phyloP scores from a whole-genome alignment of 2,888 invertebrate genomes.

The Chydorus sphaericus region DNA sequence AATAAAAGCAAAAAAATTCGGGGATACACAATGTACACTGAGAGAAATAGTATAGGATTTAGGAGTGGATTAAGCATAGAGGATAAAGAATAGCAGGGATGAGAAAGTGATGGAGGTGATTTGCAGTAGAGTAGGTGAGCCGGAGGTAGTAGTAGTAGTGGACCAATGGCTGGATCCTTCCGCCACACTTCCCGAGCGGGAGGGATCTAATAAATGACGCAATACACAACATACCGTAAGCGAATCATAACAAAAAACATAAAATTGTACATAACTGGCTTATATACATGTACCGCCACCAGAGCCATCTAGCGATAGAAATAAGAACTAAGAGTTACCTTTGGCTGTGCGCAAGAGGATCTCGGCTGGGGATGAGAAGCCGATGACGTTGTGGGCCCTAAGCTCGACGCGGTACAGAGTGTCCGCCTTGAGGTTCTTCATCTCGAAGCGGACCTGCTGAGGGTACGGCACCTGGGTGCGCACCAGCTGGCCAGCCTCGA shows the following conservation, averaged over 20 bases:
- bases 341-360: slow-evolving; percentile 69
- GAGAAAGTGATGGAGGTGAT: no score
- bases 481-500: slow-evolving; percentile 17
- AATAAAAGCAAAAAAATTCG: no score
- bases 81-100: neutral
- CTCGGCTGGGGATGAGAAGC: slow-evolving; percentile 60
- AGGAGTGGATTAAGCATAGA: neutral
- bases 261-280: no score
- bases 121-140: no score
- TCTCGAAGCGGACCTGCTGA: slow-evolving; percentile 25
- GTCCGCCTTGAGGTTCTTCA: slow-evolving; percentile 55
- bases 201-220: no score
- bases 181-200: slow-evolving; percentile 10
- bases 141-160: slow-evolving; percentile 9
- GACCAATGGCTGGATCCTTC: slow-evolving; percentile 4
- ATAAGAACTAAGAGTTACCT: slow-evolving; percentile 43
- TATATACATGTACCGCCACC: no score
- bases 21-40: no score
- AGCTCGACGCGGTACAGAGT: slow-evolving; percentile 71
- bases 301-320: no score
- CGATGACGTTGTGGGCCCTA: slow-evolving; percentile 70
- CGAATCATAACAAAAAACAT: no score
- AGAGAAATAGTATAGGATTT: neutral
- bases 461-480: slow-evolving; percentile 19
- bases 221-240: no score